Evolutionary conservation across 2,113 vertebrate species (phyloP).

Genomic region (Zootoca vivipara): DNA sequence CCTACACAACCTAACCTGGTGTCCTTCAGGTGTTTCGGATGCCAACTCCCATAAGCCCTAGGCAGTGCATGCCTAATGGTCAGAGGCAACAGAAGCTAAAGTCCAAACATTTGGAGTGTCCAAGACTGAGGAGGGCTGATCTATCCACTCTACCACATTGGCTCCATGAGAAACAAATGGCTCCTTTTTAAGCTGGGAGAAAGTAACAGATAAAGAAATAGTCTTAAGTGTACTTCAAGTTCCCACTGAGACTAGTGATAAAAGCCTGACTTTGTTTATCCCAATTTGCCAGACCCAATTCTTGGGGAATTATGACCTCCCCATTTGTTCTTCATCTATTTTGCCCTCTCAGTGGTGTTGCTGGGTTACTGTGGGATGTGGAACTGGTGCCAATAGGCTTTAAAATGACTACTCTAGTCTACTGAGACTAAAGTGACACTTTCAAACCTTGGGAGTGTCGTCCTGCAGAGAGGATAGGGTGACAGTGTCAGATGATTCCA

Average conservation of each 20-base stretch:
- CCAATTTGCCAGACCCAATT: conserved; percentile 46
- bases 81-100: background rate
- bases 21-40: background rate
- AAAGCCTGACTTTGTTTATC: conserved; percentile 16
- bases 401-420: conserved; percentile 62
- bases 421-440: conserved; percentile 51
- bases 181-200: conserved; percentile 5
- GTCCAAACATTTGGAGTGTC: background rate
- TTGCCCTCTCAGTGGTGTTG: conserved; percentile 39
- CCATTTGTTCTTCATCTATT: conserved; percentile 32
- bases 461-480: conserved; percentile 18
- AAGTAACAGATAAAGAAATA: conserved; percentile 31
- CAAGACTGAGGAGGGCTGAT: background rate
- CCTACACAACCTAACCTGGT: background rate
- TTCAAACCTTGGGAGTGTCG: conserved; percentile 50
- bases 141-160: background rate
- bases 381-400: conserved; percentile 50
- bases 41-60: background rate
- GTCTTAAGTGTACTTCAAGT: conserved; percentile 47
- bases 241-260: conserved; percentile 19
- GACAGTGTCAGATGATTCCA: conserved; percentile 38
- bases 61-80: background rate
- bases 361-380: conserved; percentile 38
- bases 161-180: background rate
- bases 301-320: conserved; percentile 47